These are phyloP conservation scores for Psittacus erithacus DNA, from an alignment of 2,113 vertebrate species.

Conservation along the genomic window DNA sequence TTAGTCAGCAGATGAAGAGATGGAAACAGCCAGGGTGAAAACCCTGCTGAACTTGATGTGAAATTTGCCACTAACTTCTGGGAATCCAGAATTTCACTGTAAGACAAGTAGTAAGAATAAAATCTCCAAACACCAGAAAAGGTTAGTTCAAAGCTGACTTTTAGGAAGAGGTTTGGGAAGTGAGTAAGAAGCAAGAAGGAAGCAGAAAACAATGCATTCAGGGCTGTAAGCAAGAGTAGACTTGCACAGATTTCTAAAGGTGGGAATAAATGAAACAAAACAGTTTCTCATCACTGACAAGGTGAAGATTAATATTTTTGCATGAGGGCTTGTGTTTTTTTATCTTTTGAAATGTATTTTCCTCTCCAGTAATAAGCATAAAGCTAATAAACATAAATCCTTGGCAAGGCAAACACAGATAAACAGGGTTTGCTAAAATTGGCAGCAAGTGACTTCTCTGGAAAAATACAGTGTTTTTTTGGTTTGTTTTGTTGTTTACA, in stretches of 20 bases:
- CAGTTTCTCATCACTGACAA: not conserved
- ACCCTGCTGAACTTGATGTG: not conserved
- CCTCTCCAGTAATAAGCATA: not conserved
- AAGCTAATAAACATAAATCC: not conserved
- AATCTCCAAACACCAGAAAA: not conserved
- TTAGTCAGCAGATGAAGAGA: not conserved
- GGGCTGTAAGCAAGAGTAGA: not conserved
- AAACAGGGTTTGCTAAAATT: not conserved
- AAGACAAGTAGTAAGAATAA: not conserved
- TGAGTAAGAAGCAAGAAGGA: not conserved
- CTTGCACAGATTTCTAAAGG: conserved; percentile 6
- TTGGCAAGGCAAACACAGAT: not conserved
- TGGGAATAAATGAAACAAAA: conserved; percentile 23
- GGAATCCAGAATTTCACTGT: not conserved
- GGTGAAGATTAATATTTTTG: conserved; percentile 34
- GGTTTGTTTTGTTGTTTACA: not conserved
- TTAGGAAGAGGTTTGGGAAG: not conserved
- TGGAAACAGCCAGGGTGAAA: not conserved
- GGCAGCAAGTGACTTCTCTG: not conserved
- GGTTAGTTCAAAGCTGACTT: not conserved
- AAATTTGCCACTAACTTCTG: not conserved
- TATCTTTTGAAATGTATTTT: not conserved
- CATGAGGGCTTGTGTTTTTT: not conserved
- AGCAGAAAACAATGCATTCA: conserved; percentile 6
- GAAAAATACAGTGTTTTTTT: not conserved